Evolutionary conservation across 2,888 invertebrate species (phyloP).

Genomic region (Leucozona laternaria): DNA sequence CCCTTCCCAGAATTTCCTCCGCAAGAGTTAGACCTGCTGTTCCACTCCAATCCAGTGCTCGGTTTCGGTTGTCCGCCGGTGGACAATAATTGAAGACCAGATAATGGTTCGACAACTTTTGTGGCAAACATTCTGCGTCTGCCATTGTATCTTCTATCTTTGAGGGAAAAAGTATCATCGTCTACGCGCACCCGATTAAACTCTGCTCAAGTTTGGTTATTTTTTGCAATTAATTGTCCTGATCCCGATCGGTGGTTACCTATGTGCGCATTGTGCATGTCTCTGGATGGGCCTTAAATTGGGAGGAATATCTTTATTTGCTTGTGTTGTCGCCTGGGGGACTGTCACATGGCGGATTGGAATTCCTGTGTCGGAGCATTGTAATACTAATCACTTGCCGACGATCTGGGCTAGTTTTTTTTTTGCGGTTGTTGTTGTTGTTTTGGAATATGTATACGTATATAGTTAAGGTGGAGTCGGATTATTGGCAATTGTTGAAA

Average conservation of each 20-base stretch:
- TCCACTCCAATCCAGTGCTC: slow-evolving; percentile 44
- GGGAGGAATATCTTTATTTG: slow-evolving; percentile 69
- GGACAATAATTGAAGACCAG: slow-evolving; percentile 74
- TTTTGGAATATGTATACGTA: not conserved
- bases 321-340: slow-evolving; percentile 14
- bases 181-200: slow-evolving; percentile 46
- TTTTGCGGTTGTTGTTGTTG: not conserved
- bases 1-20: not conserved
- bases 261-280: not conserved
- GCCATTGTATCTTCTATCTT: slow-evolving; percentile 47
- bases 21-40: slow-evolving; percentile 35
- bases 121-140: slow-evolving; percentile 60
- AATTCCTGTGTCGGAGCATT: slow-evolving; percentile 62
- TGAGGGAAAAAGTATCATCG: slow-evolving; percentile 18
- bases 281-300: slow-evolving; percentile 36
- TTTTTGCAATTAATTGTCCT: slow-evolving; percentile 70
- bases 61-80: slow-evolving; percentile 45
- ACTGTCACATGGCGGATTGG: slow-evolving; percentile 43
- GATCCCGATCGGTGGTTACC: slow-evolving; percentile 21
- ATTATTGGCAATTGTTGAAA: slow-evolving; percentile 68
- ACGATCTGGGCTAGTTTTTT: slow-evolving; percentile 53
- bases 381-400: slow-evolving; percentile 68
- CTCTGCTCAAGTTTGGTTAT: slow-evolving; percentile 64
- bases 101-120: slow-evolving; percentile 72
- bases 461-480: slow-evolving; percentile 33